phyloP scores from a whole-genome alignment of 2,888 invertebrate genomes.

The Lamellibrachia satsuma region DNA sequence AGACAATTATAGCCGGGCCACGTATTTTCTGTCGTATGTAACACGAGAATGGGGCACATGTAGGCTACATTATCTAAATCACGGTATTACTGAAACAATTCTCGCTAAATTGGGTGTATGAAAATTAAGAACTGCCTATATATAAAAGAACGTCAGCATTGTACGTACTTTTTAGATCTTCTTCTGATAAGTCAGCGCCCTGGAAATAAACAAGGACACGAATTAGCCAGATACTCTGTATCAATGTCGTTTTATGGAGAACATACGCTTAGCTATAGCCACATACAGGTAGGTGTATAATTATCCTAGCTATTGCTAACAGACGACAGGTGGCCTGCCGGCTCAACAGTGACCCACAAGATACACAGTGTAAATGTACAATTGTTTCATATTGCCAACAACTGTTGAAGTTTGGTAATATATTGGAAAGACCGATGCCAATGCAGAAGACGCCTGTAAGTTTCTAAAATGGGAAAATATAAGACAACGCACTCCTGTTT shows the following conservation, averaged over 20 bases:
- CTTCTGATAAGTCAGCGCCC: conserved; percentile 8
- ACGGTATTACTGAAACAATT: background rate
- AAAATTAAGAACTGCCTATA: background rate
- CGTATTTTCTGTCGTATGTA: background rate
- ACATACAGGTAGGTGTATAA: no score
- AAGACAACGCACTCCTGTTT: background rate
- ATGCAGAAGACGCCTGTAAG: no score
- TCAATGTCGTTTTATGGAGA: background rate
- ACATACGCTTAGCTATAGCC: no score
- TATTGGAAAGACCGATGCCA: no score
- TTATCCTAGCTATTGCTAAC: no score
- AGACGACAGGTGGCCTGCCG: no score
- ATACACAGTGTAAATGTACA: no score
- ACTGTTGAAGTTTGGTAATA: no score
- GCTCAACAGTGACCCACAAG: no score
- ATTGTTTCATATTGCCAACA: no score
- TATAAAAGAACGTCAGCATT: background rate
- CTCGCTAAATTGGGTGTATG: background rate
- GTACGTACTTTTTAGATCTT: background rate
- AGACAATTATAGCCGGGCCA: background rate
- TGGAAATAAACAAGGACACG: background rate
- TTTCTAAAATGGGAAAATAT: background rate
- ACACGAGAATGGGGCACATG: no score
- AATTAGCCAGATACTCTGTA: background rate
- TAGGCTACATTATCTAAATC: background rate